Percentiles rank a stretch among this genome's conserved stretches.
phyloP scores from a whole-genome alignment of 2,888 invertebrate species.

The Eupithecia centaureata region DNA sequence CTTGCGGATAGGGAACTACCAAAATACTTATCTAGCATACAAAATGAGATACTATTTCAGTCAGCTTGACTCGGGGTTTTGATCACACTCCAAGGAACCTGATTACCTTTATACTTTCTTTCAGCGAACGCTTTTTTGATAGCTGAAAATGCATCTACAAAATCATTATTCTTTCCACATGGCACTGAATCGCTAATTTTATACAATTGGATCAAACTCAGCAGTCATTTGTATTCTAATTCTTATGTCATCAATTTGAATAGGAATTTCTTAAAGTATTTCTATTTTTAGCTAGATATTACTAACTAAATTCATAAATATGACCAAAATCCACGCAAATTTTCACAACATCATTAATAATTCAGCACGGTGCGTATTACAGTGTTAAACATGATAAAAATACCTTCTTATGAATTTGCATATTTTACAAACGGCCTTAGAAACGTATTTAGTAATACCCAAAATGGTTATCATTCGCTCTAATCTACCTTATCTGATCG shows the following conservation, averaged over 20 bases:
- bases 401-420: slow-evolving; percentile 16
- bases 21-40: too few species aligned
- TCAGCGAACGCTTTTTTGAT: background rate
- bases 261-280: too few species aligned
- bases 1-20: too few species aligned
- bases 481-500: slow-evolving; percentile 23
- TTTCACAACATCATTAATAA: slow-evolving; percentile 19
- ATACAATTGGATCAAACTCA: background rate
- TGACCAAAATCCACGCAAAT: background rate
- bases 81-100: too few species aligned
- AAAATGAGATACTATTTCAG: too few species aligned
- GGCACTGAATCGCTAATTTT: background rate
- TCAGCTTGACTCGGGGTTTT: too few species aligned
- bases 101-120: background rate
- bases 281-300: background rate
- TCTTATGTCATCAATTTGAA: background rate
- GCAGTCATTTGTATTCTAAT: background rate
- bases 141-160: background rate
- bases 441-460: slow-evolving; percentile 16
- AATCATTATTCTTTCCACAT: background rate
- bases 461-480: slow-evolving; percentile 11
- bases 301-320: background rate
- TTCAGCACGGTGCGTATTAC: slow-evolving; percentile 11
- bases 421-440: slow-evolving; percentile 19
- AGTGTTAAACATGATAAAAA: slow-evolving; percentile 21